These are phyloP conservation scores for Eupithecia subfuscata DNA, from an alignment of 2,888 invertebrate species.

Conservation along the genomic window DNA sequence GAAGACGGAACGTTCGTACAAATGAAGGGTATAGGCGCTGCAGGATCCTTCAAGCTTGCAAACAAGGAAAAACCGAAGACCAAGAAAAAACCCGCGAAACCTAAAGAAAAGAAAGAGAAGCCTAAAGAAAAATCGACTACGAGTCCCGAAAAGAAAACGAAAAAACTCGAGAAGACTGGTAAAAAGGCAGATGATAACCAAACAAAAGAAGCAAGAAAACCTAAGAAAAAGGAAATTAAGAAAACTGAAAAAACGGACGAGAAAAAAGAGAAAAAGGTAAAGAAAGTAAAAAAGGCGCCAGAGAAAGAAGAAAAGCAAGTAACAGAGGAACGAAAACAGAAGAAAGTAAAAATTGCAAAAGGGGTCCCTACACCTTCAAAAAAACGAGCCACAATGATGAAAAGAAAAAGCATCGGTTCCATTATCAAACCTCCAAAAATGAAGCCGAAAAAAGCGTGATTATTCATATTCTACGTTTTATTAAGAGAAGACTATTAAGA, in stretches of 20 bases:
- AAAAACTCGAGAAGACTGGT: not conserved
- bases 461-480: not conserved
- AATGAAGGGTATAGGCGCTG: slow-evolving; percentile 67
- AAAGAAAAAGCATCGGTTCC: slow-evolving; percentile 71
- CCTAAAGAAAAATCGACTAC: slow-evolving; percentile 37
- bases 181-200: not conserved
- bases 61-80: slow-evolving; percentile 52
- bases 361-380: slow-evolving; percentile 53
- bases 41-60: slow-evolving; percentile 71
- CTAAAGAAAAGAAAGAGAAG: slow-evolving; percentile 31
- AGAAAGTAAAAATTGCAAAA: slow-evolving; percentile 13
- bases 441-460: slow-evolving; percentile 58
- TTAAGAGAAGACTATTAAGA: not conserved
- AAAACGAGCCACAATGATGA: slow-evolving; percentile 59
- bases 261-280: not conserved
- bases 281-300: not conserved
- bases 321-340: not conserved
- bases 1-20: slow-evolving; percentile 68
- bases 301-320: not conserved
- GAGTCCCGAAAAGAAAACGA: slow-evolving; percentile 35
- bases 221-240: slow-evolving; percentile 9
- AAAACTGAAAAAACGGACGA: slow-evolving; percentile 4
- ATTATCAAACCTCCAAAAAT: slow-evolving; percentile 76
- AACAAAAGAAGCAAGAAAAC: slow-evolving; percentile 13
- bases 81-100: slow-evolving; percentile 39